phyloP scores from a whole-genome alignment of 2,113 vertebrate species.

The Charadrius vociferus region DNA sequence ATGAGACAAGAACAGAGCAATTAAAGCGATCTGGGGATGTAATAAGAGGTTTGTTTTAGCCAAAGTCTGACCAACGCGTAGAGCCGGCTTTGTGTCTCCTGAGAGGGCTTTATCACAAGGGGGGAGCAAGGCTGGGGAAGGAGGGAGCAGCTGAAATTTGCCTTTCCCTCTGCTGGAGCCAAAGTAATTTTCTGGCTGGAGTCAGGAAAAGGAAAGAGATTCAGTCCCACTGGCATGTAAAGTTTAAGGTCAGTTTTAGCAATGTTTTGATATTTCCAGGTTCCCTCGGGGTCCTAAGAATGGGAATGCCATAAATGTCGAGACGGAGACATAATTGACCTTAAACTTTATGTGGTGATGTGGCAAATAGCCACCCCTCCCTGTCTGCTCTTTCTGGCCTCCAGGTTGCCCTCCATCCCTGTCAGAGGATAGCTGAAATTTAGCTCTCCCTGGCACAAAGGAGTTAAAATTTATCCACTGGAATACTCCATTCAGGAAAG shows the following conservation, averaged over 20 bases:
- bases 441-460: background rate
- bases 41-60: background rate
- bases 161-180: background rate
- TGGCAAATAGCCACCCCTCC: background rate
- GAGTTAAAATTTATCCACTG: background rate
- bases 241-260: constrained; percentile 75
- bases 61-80: background rate
- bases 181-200: constrained; percentile 56
- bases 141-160: constrained; percentile 58
- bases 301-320: constrained; percentile 49
- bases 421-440: background rate
- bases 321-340: constrained; percentile 58
- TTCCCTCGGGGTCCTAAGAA: constrained; percentile 17
- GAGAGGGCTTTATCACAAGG: background rate
- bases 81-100: background rate
- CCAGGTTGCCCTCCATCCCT: background rate
- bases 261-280: constrained; percentile 75
- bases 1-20: background rate
- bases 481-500: background rate
- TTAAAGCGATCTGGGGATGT: background rate
- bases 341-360: constrained; percentile 54
- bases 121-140: background rate
- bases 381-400: background rate
- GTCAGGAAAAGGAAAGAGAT: background rate
- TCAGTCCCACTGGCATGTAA: constrained; percentile 42